Conservation (phyloP, 2,113 vertebrate genomes). For the Microcebus lehilahytsara region DNA sequence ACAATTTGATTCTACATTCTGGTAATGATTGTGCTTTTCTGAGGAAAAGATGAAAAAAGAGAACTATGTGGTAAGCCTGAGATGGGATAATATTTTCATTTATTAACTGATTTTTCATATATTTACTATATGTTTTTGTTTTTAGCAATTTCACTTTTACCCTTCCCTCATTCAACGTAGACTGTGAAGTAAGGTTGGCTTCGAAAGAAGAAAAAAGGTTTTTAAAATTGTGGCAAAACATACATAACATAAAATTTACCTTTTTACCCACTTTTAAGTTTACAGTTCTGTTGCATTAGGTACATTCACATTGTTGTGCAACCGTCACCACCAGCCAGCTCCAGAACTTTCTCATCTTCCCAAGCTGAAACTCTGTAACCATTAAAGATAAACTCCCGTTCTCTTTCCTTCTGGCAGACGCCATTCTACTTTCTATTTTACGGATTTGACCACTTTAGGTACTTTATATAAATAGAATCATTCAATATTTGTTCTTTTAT, state of each 20-base stretch:
- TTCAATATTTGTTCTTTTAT: background rate
- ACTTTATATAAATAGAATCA: background rate
- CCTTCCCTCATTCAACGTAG: background rate
- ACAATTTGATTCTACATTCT: background rate
- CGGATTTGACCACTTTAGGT: background rate
- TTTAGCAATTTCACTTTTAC: background rate
- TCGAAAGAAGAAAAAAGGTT: background rate
- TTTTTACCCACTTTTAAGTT: background rate
- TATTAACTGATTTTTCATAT: background rate
- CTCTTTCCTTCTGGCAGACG: background rate
- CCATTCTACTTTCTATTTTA: background rate
- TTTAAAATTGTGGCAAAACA: background rate
- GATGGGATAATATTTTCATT: background rate
- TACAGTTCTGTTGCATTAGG: background rate
- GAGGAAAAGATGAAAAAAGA: background rate
- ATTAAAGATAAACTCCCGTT: background rate
- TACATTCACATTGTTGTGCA: background rate
- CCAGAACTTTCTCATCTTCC: background rate
- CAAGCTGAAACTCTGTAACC: background rate
- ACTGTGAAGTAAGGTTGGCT: background rate
- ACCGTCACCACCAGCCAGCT: background rate
- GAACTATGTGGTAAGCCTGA: background rate
- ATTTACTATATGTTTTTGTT: background rate
- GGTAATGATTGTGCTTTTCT: background rate
- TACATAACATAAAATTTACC: background rate